Evolutionary conservation across 2,113 vertebrate species (phyloP).

Genomic region (Ramphastos sulfuratus): DNA sequence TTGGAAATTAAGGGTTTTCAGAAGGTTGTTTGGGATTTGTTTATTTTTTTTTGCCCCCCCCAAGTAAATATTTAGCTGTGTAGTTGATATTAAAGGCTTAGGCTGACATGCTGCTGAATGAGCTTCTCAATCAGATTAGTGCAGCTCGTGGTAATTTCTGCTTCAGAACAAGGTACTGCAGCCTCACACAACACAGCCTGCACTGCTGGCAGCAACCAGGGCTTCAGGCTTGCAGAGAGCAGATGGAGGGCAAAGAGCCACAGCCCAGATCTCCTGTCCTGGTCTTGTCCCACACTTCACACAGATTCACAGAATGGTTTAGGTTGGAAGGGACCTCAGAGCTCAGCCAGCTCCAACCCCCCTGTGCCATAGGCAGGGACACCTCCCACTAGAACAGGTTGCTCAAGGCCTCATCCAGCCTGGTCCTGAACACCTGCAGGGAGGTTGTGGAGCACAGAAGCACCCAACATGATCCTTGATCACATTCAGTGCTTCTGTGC

Average conservation of each 20-base stretch:
- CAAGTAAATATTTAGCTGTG: conserved; percentile 53
- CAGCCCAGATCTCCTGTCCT: not conserved
- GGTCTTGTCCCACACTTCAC: too few relatives aligned
- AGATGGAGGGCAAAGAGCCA: not conserved
- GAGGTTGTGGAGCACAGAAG: too few relatives aligned
- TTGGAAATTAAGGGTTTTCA: conserved; percentile 45
- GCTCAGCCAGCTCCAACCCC: too few relatives aligned
- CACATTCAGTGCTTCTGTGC: too few relatives aligned
- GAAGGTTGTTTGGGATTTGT: not conserved
- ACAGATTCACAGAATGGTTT: too few relatives aligned
- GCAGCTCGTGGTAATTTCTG: conserved; percentile 39
- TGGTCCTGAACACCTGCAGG: too few relatives aligned
- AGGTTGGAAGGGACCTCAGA: too few relatives aligned
- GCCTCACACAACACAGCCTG: not conserved
- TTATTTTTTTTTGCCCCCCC: not conserved
- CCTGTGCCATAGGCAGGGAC: too few relatives aligned
- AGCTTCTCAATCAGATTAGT: conserved; percentile 61
- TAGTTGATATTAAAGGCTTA: conserved; percentile 68
- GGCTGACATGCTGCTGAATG: conserved; percentile 51
- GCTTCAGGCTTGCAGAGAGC: not conserved
- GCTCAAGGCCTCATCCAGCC: too few relatives aligned
- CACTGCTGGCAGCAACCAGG: not conserved
- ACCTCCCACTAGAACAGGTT: too few relatives aligned
- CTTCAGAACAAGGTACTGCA: conserved; percentile 18
- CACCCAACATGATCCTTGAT: too few relatives aligned